A percentile compares a stretch with the other conserved stretches of the same genome.
Conservation (phyloP, 2,888 invertebrate species). For the Spatulosminthurus flaviceps region DNA sequence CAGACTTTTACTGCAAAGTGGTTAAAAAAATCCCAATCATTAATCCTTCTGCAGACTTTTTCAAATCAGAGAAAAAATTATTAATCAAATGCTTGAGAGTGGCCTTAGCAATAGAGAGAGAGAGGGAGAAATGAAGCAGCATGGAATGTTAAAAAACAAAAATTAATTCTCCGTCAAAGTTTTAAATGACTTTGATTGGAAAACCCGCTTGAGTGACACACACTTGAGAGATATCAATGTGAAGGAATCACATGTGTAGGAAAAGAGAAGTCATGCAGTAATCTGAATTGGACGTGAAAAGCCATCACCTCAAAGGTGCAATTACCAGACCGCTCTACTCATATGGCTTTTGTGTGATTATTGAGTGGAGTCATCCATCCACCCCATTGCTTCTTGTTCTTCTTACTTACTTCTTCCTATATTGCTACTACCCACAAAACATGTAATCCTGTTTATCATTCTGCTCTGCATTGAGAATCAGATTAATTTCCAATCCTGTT, state of each 20-base stretch:
- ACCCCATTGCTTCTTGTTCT: neutral
- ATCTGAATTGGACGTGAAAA: neutral
- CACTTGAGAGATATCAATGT: neutral
- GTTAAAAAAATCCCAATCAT: no score
- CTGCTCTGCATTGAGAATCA: conserved; percentile 7
- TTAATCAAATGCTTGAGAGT: no score
- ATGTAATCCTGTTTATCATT: conserved; percentile 20
- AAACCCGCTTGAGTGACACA: neutral
- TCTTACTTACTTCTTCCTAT: no score
- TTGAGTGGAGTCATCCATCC: conserved; percentile 19
- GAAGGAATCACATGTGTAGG: neutral
- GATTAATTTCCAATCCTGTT: conserved; percentile 25
- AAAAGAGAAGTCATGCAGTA: neutral
- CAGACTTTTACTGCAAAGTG: no score
- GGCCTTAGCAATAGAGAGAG: no score
- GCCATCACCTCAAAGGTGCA: conserved; percentile 15
- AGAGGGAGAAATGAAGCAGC: no score
- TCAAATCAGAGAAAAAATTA: no score
- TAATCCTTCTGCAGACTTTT: no score
- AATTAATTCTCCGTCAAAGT: no score
- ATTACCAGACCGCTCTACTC: conserved; percentile 20
- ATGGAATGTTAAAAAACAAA: no score
- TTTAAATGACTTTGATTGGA: neutral
- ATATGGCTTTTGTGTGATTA: conserved; percentile 27
- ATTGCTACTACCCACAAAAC: neutral